phyloP scores from a whole-genome alignment of 2,797 vertebrate genomes.

The Uromys caudimaculatus region DNA sequence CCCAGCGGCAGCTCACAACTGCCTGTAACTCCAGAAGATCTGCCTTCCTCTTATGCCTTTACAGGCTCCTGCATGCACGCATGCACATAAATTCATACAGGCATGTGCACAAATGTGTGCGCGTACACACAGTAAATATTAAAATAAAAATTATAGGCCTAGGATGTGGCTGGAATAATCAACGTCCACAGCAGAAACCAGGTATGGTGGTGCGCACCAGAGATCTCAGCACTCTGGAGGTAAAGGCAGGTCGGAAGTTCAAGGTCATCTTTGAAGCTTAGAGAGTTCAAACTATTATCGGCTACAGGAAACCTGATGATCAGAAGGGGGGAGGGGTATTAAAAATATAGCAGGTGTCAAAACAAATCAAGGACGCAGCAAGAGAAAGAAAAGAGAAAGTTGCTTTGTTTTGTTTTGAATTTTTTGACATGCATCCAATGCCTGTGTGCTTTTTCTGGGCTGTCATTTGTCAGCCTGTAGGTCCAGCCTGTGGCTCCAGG shows the following conservation, averaged over 20 bases:
- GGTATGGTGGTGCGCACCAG: neutral
- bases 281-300: too few species aligned
- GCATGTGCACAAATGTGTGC: too few species aligned
- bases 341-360: neutral
- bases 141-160: neutral
- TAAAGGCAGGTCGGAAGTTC: neutral
- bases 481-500: neutral
- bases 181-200: neutral
- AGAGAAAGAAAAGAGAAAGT: neutral
- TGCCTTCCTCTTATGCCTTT: neutral
- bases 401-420: too few species aligned
- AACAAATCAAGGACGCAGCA: neutral
- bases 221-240: neutral
- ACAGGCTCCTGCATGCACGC: too few species aligned
- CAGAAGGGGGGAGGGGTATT: neutral
- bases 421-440: neutral
- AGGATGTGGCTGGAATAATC: neutral
- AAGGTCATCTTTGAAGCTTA: neutral
- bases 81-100: neutral
- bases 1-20: neutral
- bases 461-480: neutral
- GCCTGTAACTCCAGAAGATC: neutral
- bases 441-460: neutral
- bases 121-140: neutral
- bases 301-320: neutral